Evolutionary conservation across 2,797 vertebrate species (phyloP).

Genomic region (Anabas testudineus): DNA sequence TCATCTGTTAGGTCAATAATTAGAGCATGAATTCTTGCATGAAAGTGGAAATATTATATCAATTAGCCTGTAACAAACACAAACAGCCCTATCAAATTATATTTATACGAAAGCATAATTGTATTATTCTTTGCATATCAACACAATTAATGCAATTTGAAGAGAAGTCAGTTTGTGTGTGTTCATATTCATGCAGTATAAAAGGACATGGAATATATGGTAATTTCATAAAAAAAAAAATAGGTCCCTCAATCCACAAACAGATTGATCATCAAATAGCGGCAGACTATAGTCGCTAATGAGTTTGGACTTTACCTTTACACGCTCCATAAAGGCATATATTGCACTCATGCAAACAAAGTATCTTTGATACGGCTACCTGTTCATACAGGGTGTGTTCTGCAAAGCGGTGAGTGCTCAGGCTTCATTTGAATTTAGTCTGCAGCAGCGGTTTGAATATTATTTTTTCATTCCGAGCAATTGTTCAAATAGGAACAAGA

Average conservation of each 20-base stretch:
- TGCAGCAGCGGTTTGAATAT: conserved; percentile 16
- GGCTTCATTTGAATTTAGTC: conserved; percentile 7
- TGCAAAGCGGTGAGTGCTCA: conserved; percentile 48
- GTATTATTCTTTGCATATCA: conserved; percentile 32
- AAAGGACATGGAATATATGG: conserved; percentile 14
- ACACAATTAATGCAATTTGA: conserved; percentile 34
- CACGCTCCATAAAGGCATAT: conserved; percentile 18
- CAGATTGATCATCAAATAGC: conserved; percentile 28
- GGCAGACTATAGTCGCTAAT: conserved; percentile 35
- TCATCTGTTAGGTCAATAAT: conserved; percentile 31
- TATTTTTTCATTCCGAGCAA: conserved; percentile 37
- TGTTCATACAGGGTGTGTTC: not conserved
- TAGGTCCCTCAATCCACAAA: conserved; percentile 9
- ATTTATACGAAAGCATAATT: conserved; percentile 39
- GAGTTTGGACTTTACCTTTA: conserved; percentile 16
- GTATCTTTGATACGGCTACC: conserved; percentile 9
- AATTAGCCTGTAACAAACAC: conserved; percentile 33
- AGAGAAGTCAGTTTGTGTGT: conserved; percentile 2
- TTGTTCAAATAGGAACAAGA: conserved; percentile 39
- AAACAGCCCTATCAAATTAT: conserved; percentile 50
- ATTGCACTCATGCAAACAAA: conserved; percentile 9
- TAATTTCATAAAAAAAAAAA: conserved; percentile 21
- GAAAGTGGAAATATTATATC: conserved; percentile 48
- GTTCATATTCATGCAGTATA: conserved; percentile 15
- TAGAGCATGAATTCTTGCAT: conserved; percentile 13